Evolutionary conservation across 2,113 vertebrate species (phyloP).

Genomic region (Phrynosoma platyrhinos): DNA sequence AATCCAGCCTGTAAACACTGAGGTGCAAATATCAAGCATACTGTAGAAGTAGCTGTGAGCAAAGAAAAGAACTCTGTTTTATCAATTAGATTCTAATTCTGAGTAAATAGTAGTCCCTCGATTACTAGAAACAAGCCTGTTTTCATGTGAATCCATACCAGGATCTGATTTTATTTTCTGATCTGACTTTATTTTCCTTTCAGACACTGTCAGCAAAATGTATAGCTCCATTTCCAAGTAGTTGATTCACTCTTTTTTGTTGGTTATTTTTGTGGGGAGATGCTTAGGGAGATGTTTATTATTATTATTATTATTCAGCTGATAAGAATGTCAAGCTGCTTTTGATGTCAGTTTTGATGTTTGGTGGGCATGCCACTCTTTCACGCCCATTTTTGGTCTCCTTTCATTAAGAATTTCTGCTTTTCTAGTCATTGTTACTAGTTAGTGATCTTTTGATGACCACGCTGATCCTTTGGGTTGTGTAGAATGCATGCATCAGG

Average conservation of each 20-base stretch:
- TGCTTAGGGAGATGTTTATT: constrained; percentile 15
- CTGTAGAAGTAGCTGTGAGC: constrained; percentile 62
- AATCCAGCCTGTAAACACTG: constrained; percentile 51
- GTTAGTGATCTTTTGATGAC: constrained; percentile 54
- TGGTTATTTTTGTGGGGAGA: too few species aligned
- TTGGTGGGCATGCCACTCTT: constrained; percentile 62
- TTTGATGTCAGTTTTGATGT: constrained; percentile 73
- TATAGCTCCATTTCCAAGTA: constrained; percentile 57
- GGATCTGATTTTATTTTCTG: constrained; percentile 64
- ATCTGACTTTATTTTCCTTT: constrained; percentile 66
- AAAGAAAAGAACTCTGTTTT: constrained; percentile 61
- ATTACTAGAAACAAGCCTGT: constrained; percentile 68
- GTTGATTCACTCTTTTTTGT: constrained; percentile 5
- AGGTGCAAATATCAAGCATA: constrained; percentile 60
- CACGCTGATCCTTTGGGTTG: constrained; percentile 53
- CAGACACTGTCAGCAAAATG: constrained; percentile 62
- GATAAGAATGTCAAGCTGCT: constrained; percentile 68
- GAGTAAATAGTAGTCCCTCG: constrained; percentile 68
- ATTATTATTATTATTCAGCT: constrained; percentile 66
- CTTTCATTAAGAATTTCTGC: constrained; percentile 65
- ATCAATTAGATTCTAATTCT: constrained; percentile 52
- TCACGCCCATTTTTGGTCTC: constrained; percentile 64
- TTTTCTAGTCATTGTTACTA: constrained; percentile 66
- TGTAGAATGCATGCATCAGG: constrained; percentile 63
- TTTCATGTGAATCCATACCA: constrained; percentile 64